A percentile compares a stretch with the other conserved stretches of the same genome.
Evolutionary conservation across 2,797 vertebrate species (phyloP).

Genomic region (Chelmon rostratus): DNA sequence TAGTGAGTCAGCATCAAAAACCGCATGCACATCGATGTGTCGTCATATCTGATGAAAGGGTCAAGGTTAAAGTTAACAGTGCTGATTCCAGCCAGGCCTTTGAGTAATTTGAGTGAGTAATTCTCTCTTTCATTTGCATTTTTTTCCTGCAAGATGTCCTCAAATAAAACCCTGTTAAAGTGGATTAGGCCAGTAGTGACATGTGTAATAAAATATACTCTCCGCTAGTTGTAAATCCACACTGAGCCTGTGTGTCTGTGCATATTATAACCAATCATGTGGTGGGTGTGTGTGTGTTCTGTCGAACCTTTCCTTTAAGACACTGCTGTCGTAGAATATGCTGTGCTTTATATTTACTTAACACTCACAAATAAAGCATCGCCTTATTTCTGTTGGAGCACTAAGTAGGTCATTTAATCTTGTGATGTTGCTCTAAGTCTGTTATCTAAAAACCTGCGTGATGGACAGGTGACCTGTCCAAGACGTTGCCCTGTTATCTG

Average conservation of each 20-base stretch:
- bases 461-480: slow-evolving; percentile 13
- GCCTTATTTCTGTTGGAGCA: slow-evolving; percentile 5
- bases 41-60: not conserved
- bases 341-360: not conserved
- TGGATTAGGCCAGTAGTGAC: slow-evolving; percentile 67
- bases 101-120: slow-evolving; percentile 28
- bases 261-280: slow-evolving; percentile 29
- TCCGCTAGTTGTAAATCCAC: slow-evolving; percentile 59
- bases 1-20: slow-evolving; percentile 20
- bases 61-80: slow-evolving; percentile 15
- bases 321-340: not conserved
- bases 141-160: slow-evolving; percentile 47
- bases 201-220: slow-evolving; percentile 74
- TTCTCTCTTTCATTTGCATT: slow-evolving; percentile 28
- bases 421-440: slow-evolving; percentile 15
- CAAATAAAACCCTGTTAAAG: slow-evolving; percentile 58
- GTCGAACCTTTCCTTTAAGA: not conserved
- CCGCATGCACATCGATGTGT: not conserved
- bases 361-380: not conserved
- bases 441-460: slow-evolving; percentile 28
- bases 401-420: slow-evolving; percentile 14
- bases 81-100: slow-evolving; percentile 28
- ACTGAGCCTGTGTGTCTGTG: slow-evolving; percentile 38
- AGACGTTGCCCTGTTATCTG: not conserved
- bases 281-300: not conserved